A percentile compares a stretch with the other conserved stretches of the same genome.
phyloP scores from a whole-genome alignment of 1,140 invertebrate genomes.

The Solen grandis region DNA sequence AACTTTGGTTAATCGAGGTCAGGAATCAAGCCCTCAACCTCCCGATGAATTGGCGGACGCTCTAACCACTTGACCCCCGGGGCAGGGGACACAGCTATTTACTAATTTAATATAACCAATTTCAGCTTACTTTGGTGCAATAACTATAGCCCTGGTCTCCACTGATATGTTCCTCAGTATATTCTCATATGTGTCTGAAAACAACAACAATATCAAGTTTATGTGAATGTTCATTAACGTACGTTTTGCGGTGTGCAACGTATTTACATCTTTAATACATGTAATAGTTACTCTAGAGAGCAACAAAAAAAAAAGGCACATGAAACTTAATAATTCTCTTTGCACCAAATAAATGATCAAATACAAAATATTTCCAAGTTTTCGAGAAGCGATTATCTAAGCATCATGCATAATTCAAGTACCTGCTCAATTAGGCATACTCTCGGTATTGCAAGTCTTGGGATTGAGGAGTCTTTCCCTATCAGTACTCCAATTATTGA shows the following conservation, averaged over 20 bases:
- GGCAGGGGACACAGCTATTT: too few species aligned
- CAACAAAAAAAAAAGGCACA: neutral
- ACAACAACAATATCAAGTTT: neutral
- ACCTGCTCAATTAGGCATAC: too few species aligned
- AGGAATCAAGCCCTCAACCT: neutral
- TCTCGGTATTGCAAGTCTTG: too few species aligned
- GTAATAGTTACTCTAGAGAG: neutral
- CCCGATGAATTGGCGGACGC: neutral
- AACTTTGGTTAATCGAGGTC: neutral
- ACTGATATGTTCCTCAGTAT: neutral
- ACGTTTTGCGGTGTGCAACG: too few species aligned
- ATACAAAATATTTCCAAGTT: neutral
- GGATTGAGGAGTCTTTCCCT: too few species aligned
- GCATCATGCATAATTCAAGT: too few species aligned
- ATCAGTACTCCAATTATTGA: too few species aligned
- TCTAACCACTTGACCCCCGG: too few species aligned
- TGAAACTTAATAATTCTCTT: neutral
- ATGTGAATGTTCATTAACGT: too few species aligned
- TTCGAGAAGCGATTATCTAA: too few species aligned
- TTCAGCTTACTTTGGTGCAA: neutral
- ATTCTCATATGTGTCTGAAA: neutral
- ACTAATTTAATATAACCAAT: too few species aligned
- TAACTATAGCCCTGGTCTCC: neutral
- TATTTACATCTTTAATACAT: neutral
- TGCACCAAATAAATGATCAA: neutral